Conservation (phyloP, 2,113 vertebrate species). For the Ursus arctos region DNA sequence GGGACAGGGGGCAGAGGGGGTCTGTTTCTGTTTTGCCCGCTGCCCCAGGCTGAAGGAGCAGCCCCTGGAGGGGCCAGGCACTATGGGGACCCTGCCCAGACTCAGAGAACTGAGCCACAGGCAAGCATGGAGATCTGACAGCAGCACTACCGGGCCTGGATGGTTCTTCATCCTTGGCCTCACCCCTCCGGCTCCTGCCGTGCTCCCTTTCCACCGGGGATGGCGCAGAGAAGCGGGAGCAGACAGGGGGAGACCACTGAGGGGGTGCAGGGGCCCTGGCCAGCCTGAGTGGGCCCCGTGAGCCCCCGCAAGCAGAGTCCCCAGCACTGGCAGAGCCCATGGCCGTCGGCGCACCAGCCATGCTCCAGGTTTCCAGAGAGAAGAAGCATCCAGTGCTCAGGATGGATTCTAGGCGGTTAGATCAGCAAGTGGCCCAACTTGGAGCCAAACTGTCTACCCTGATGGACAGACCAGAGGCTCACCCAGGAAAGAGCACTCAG, state of each 20-base stretch:
- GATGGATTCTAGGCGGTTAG: slow-evolving; percentile 17
- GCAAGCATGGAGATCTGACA: not conserved
- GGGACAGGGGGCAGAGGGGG: not conserved
- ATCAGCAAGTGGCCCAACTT: slow-evolving; percentile 7
- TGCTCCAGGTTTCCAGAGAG: not conserved
- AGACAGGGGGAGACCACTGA: not conserved
- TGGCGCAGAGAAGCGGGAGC: not conserved
- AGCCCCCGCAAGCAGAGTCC: not conserved
- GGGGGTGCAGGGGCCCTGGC: not conserved
- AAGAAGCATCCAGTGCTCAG: not conserved
- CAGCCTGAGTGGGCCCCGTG: too few species aligned
- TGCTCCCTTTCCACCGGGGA: not conserved
- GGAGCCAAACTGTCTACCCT: slow-evolving; percentile 31
- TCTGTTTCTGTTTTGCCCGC: not conserved
- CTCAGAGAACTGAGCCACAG: not conserved
- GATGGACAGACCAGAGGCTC: not conserved
- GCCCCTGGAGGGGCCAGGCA: not conserved
- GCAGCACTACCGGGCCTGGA: not conserved
- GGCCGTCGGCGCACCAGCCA: not conserved
- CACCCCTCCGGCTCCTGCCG: accelerated
- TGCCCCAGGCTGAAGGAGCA: not conserved
- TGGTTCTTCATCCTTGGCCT: not conserved
- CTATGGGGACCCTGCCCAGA: not conserved
- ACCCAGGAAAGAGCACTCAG: not conserved
- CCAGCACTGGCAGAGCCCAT: not conserved